phyloP scores from a whole-genome alignment of 2,888 invertebrate species.

The Celastrina argiolus region DNA sequence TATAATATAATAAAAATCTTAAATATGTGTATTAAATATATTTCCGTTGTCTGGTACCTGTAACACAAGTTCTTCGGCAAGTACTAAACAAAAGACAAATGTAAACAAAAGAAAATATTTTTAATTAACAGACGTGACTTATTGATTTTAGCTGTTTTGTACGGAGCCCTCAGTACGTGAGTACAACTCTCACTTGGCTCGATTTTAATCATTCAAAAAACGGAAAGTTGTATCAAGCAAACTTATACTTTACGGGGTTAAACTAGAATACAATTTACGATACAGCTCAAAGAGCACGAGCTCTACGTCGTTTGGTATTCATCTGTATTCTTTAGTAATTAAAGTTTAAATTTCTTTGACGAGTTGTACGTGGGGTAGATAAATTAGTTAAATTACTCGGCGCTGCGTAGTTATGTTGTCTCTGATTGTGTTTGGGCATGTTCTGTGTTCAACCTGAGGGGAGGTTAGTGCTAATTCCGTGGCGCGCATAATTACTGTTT shows the following conservation, averaged over 20 bases:
- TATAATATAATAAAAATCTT: too few relatives aligned
- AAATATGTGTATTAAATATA: too few relatives aligned
- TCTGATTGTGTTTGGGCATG: slow-evolving; percentile 31
- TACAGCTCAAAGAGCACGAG: not conserved
- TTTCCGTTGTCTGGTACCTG: too few relatives aligned
- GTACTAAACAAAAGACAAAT: too few relatives aligned
- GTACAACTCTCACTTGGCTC: too few relatives aligned
- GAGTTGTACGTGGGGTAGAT: not conserved
- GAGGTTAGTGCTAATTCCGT: not conserved
- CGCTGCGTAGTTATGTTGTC: slow-evolving; percentile 37
- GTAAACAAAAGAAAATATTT: too few relatives aligned
- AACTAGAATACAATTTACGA: not conserved
- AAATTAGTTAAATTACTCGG: slow-evolving; percentile 65
- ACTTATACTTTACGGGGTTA: not conserved
- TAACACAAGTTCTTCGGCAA: too few relatives aligned
- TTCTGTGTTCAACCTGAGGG: not conserved
- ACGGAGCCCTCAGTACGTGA: too few relatives aligned
- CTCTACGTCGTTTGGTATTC: not conserved
- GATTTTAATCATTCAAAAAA: too few relatives aligned
- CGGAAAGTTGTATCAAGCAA: too few relatives aligned
- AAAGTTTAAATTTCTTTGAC: slow-evolving; percentile 2
- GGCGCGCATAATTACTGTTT: not conserved
- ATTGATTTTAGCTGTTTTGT: too few relatives aligned
- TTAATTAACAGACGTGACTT: too few relatives aligned
- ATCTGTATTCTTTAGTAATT: not conserved